These are phyloP conservation scores for Vultur gryphus DNA, from an alignment of 2,797 vertebrate species.

Conservation along the genomic window DNA sequence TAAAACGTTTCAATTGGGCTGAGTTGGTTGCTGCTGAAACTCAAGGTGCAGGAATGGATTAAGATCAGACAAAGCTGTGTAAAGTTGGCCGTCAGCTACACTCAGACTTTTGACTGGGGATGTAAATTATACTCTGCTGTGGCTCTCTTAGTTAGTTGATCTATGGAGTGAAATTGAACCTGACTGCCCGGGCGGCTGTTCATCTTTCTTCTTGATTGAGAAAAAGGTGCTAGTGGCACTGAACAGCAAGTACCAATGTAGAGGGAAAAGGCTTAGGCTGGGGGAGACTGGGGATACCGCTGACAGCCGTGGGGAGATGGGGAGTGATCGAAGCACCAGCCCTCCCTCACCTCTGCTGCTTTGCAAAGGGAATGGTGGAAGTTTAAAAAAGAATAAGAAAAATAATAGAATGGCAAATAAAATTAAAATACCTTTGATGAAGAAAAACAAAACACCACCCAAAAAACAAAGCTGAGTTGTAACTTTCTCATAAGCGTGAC, in stretches of 20 bases:
- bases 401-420: neutral
- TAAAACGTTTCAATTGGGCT: neutral
- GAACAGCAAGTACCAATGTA: neutral
- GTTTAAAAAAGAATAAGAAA: neutral
- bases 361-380: neutral
- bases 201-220: conserved; percentile 59
- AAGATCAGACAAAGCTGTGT: conserved; percentile 53
- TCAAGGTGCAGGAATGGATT: conserved; percentile 47
- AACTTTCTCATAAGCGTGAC: neutral
- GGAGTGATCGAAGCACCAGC: neutral
- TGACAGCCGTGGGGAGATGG: neutral
- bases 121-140: conserved; percentile 51
- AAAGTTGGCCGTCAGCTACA: conserved; percentile 57
- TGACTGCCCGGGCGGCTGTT: conserved; percentile 13
- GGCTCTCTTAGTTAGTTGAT: conserved; percentile 49
- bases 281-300: neutral
- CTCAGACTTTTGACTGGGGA: conserved; percentile 38
- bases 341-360: neutral
- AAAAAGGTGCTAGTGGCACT: conserved; percentile 29
- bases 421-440: neutral
- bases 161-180: conserved; percentile 56
- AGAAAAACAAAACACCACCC: neutral
- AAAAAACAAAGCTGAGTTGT: neutral
- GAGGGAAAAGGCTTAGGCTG: neutral
- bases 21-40: conserved; percentile 26